Base-by-base conservation (phyloP, 2,888 invertebrate species). In the Tenthredo amoena region DNA sequence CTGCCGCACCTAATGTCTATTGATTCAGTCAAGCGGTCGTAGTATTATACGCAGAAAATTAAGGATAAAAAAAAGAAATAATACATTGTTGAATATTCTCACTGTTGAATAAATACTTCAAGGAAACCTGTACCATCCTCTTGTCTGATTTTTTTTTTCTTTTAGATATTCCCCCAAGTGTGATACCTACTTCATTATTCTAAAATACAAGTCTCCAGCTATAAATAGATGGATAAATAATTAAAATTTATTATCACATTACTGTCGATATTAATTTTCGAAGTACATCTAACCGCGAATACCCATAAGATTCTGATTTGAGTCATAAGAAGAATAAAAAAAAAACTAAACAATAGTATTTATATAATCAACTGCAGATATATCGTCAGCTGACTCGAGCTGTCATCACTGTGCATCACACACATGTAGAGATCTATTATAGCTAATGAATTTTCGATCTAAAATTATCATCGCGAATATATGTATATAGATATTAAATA, bases 1-100 rank as follows among this genome's bases (percentile, higher is more conserved):
- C 37, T 37, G 71, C 37, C 71, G 71, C 71, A 71, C 71, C 71
- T 71, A 31, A 37, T 71, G 71, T 71, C 71, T 71, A 71, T 71
- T 71, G 71, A 71, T 71, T 71, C 18, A 71, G 71, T 71, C 71
- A 71, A 71, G 18, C 71, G 12, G 21, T 62, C 26, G 62, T 26
- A 26, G 10, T 26, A 12, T 26, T 62, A 34, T 71, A 71, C 37
- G 12, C n/a, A 37, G 21, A 62, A 21, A 21, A 12, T 21, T 10
- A n/a, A n/a, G n/a, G n/a, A 55, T 1, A 6, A 55, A 55, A 55
- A 55, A n/a, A 7, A n/a, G 21, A 62, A 26, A 62, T 21, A 55
- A 21, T 26, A 26, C 62, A 58, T 62, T 62, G 26, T 62, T 62
- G 15, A 62, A 62, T 21, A 26, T 26, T n/a, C 58, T 58, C 21